phyloP scores from a whole-genome alignment of 2,888 invertebrate species.

The Lymantria monacha region DNA sequence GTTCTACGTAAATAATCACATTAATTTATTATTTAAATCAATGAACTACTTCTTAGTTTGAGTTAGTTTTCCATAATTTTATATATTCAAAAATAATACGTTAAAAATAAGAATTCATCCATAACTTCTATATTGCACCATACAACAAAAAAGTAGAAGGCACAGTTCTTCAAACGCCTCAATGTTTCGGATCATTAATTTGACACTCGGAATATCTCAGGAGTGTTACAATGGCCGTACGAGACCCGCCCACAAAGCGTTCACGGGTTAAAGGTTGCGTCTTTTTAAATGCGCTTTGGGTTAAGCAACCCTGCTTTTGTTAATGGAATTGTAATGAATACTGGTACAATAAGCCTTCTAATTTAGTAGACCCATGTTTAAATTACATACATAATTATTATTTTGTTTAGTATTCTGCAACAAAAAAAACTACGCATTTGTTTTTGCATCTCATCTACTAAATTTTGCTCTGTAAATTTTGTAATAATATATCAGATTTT shows the following conservation, averaged over 20 bases:
- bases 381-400: background rate
- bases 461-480: too few species aligned
- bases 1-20: too few species aligned
- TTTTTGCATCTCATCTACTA: too few species aligned
- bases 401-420: background rate
- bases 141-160: slow-evolving; percentile 29
- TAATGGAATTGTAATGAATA: slow-evolving; percentile 70
- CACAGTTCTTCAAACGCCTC: slow-evolving; percentile 54
- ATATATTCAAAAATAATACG: too few species aligned
- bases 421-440: too few species aligned
- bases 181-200: slow-evolving; percentile 75
- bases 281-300: slow-evolving; percentile 52
- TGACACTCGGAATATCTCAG: slow-evolving; percentile 70
- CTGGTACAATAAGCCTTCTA: slow-evolving; percentile 30
- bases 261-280: slow-evolving; percentile 70
- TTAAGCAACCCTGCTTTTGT: slow-evolving; percentile 63
- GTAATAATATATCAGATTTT: too few species aligned
- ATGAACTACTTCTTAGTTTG: too few species aligned
- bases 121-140: slow-evolving; percentile 13
- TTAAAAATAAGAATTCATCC: too few species aligned
- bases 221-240: slow-evolving; percentile 62
- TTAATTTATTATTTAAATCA: too few species aligned
- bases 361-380: slow-evolving; percentile 7
- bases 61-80: too few species aligned
- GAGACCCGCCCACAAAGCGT: slow-evolving; percentile 64